Evolutionary conservation across 2,113 vertebrate genomes (phyloP), one percentile per base, ranked within the genome.

Genomic region (Gavia stellata): DNA sequence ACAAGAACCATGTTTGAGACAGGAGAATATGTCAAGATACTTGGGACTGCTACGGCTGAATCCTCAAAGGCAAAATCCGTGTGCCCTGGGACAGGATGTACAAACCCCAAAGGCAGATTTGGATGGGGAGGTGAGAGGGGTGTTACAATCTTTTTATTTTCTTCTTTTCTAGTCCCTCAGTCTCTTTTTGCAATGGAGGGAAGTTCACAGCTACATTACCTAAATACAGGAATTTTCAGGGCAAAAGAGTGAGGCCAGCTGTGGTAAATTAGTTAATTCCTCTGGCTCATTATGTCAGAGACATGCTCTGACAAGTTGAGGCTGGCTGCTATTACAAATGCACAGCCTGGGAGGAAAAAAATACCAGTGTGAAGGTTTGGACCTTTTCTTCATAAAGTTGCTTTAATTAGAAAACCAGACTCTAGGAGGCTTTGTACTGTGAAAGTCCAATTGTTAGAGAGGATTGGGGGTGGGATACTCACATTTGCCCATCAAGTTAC

Each of bases 371-470:
- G 78, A 91, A 94, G 53, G 56, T 85, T 94, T 72, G 70, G 81
- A 96, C 44, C 52, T 89, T 95, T 91, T 93, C 61, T 82, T 87
- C 14, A 3, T 53, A 29, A 72, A 80, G 83, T 92, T 81, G 36
- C n/a, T 84, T 94, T 95, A 94, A 97, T 97, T 97, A 89, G 86
- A 96, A 97, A 95, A 89, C 9, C 73, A 96, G 77, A 84, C 53
- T 91, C 56, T 52, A 53, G 25, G 36, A 96, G 28, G 19, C 56
- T 87, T 94, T 92, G 58, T 94, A 50, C 88, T 61, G 23, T 82
- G 40, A 79, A 91, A 94, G 44, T 65, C 28, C 53, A 79, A 75
- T 94, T 94, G 73, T 91, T 93, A 85, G 72, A 94, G 40, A 85
- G 49, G n/a, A 55, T 44, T 74, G 77, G 42, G 18, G 70, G 44